Percentiles rank a stretch among this genome's conserved stretches.
phyloP scores from a whole-genome alignment of 1,140 invertebrate species.

The Daktulosphaira vitifoliae region DNA sequence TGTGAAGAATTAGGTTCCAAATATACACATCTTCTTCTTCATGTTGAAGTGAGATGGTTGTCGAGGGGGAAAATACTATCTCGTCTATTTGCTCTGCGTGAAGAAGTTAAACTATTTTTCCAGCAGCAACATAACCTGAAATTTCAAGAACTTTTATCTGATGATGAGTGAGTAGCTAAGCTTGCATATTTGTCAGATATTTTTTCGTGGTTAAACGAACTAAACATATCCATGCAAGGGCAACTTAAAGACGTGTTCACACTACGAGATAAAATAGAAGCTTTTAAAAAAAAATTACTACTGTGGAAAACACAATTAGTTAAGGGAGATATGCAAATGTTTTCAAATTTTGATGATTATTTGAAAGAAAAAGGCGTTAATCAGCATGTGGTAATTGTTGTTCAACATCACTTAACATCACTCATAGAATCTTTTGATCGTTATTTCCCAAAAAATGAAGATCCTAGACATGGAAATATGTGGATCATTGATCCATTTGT shows the following conservation, averaged over 20 bases:
- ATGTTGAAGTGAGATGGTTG: slow-evolving; percentile 17
- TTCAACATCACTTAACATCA: slow-evolving; percentile 5
- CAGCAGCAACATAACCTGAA: neutral
- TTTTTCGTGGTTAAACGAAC: slow-evolving; percentile 32
- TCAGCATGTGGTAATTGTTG: slow-evolving; percentile 9
- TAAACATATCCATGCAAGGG: slow-evolving; percentile 34
- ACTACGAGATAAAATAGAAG: slow-evolving; percentile 29
- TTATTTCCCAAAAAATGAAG: too few species aligned
- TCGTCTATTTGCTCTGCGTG: neutral
- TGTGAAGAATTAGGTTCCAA: slow-evolving; percentile 38
- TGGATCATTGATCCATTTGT: too few species aligned
- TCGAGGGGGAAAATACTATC: neutral
- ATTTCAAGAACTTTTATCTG: slow-evolving; percentile 15
- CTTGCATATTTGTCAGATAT: slow-evolving; percentile 36
- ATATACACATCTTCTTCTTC: slow-evolving; percentile 17
- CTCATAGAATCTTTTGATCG: too few species aligned
- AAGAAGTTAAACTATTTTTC: slow-evolving; percentile 19
- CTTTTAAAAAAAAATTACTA: slow-evolving; percentile 13
- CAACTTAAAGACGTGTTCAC: slow-evolving; percentile 20
- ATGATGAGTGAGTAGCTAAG: slow-evolving; percentile 35
- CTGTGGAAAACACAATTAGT: neutral
- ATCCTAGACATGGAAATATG: too few species aligned
- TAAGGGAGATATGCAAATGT: slow-evolving; percentile 15
- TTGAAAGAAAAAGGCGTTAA: neutral
- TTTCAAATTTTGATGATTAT: neutral